phyloP scores from a whole-genome alignment of 2,797 vertebrate genomes.

The Propithecus perrieri region DNA sequence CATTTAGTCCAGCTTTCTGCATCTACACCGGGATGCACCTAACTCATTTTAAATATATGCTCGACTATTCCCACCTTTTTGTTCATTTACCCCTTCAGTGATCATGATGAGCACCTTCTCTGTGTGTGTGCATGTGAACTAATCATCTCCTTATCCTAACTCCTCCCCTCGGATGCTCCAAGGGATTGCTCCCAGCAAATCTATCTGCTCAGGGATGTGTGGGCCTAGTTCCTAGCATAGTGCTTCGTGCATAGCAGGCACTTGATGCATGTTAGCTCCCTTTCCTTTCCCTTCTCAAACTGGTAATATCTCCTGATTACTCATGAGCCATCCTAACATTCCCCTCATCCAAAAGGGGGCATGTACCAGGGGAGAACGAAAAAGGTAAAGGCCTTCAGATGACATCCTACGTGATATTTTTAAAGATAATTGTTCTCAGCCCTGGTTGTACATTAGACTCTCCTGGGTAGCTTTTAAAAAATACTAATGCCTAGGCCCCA shows the following conservation, averaged over 20 bases:
- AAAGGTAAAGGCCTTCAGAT: constrained; percentile 2
- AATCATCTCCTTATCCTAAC: not conserved
- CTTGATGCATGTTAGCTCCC: not conserved
- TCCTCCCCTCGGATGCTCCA: not conserved
- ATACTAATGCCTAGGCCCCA: not conserved
- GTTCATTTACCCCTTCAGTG: not conserved
- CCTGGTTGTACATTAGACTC: constrained; percentile 1
- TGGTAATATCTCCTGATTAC: not conserved
- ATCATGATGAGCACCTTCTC: not conserved
- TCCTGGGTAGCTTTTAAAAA: not conserved
- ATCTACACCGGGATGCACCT: not conserved
- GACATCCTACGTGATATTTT: not conserved
- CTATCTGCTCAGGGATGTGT: not conserved
- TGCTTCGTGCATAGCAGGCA: not conserved
- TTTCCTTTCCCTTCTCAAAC: not conserved
- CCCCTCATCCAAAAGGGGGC: not conserved
- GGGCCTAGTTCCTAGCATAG: not conserved
- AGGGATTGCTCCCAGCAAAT: not conserved
- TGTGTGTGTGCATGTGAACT: not conserved
- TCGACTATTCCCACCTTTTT: not conserved
- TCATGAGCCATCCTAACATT: not conserved
- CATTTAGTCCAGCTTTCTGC: not conserved
- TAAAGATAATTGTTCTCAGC: not conserved
- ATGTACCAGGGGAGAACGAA: not conserved
- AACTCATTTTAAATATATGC: not conserved